Conservation (phyloP, 2,113 vertebrate species). For the Eudyptes chrysolophus region DNA sequence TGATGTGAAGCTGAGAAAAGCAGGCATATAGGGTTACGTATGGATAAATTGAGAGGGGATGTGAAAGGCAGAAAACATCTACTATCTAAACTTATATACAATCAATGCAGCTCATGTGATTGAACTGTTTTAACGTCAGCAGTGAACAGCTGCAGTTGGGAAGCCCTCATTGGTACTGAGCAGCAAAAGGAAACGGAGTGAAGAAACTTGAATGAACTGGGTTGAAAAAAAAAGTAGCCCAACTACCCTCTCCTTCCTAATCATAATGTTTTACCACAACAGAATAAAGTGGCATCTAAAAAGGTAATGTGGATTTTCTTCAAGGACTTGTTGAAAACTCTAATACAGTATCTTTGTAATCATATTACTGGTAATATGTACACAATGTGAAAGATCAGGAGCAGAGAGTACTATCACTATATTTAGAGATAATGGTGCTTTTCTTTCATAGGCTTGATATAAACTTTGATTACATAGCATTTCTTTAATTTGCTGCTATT, state of each 20-base stretch:
- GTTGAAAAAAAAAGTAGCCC: not conserved
- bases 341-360: constrained; percentile 1
- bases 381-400: constrained; percentile 44
- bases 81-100: not conserved
- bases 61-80: not conserved
- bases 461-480: constrained; percentile 81
- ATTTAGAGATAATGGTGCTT: constrained; percentile 73
- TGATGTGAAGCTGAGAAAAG: not conserved
- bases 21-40: not conserved
- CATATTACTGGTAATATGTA: constrained; percentile 14
- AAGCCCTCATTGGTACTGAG: not conserved
- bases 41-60: not conserved
- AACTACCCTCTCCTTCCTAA: constrained; percentile 54
- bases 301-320: constrained; percentile 28
- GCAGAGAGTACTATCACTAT: constrained; percentile 43
- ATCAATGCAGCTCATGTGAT: not conserved
- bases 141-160: not conserved
- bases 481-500: constrained; percentile 81
- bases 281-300: constrained; percentile 32
- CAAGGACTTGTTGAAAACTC: constrained; percentile 41
- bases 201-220: constrained; percentile 13
- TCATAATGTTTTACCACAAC: constrained; percentile 71
- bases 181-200: not conserved
- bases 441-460: constrained; percentile 76
- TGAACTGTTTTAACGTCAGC: not conserved